Evolutionary conservation across 2,113 vertebrate species (phyloP), one percentile per base, ranked within the genome.

Genomic region (Oryzias celebensis): DNA sequence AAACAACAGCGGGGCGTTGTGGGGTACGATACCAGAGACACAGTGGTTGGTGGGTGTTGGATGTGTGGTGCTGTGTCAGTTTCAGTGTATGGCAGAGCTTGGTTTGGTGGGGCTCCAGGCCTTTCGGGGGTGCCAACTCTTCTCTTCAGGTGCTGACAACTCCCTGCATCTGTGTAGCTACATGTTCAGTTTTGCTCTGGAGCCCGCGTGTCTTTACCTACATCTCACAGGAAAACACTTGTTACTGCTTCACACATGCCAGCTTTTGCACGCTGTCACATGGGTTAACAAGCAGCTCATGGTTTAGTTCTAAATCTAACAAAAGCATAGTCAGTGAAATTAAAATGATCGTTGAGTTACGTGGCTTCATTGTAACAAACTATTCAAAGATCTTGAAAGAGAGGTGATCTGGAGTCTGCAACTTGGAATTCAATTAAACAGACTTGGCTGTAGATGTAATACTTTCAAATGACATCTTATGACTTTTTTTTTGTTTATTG

Each of bases 111-210:
- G 68, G 71, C 78, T 85, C 67, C 69, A 77, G 80, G 76, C 76
- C 82, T 77, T 72, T 82, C 79, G 55, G 80, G 77, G 79, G 79
- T 85, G 85, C 86, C 83, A 87, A 86, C 75, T 82, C 78, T 75
- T 86, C 78, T 85, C 84, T 75, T 81, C 42, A 57, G 82, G 71
- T 72, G 43, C 82, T 88, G 87, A 87, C 88, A 87, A 87, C 81
- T 88, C 86, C 85, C 82, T 86, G 81, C 80, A 81, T 81, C 85
- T 73, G 73, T 86, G 87, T 80, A 87, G 82, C 87, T 85, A 87
- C 88, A 88, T 87, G 87, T 90, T 86, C 84, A 87, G 81, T 90
- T 88, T 86, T 62, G 77, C 80, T 86, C 77, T 85, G 85, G 86
- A 88, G 85, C 82, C 85, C 76, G 83, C 65, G 73, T 86, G 84